Evolutionary conservation across 2,888 invertebrate species (phyloP), one percentile per base, ranked within the genome.

Genomic region (Leucophenga maculata): DNA sequence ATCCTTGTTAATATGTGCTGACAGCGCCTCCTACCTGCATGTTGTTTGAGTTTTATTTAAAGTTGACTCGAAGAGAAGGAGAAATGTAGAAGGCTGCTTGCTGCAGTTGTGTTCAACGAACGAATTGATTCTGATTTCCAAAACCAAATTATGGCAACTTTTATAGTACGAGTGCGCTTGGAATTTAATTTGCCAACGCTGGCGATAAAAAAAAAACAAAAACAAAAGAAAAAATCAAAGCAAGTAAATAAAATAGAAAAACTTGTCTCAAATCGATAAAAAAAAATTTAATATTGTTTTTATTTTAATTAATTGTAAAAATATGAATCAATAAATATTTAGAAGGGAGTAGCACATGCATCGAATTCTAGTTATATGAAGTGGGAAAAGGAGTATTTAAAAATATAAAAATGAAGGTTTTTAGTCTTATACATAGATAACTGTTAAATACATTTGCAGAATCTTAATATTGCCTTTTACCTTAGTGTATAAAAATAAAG

Each of bases 81-180:
- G 75, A 75, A 74, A 54, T 39, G 8, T 39, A 39, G 39, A 64
- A 70, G 65, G 67, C 46, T 65, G 67, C 26, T 60, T 60, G 59
- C 83, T 83, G 85, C 84, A 84, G 85, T 84, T 80, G n/a, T 87
- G 86, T 83, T 86, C 87, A 80, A 79, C 83, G 86, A 85, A 85
- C 82, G 84, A 85, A 79, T 86, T 82, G 82, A 85, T 87, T 87
- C 87, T 87, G 86, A 87, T 83, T 86, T 85, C 78, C 76, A 83
- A 81, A 75, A 81, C 79, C 74, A 85, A 86, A 78, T 82, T 82
- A 78, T 79, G 75, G 75, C 86, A 86, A 85, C 87, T 86, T 87
- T 82, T 87, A 87, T 87, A 87, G 85, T 68, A 32, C 69, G 70
- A 74, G 76, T 71, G 68, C 54, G 78, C 71, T 71, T 52, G 67